Evolutionary conservation across 2,113 vertebrate genomes (phyloP).

Genomic region (Neotoma lepida): DNA sequence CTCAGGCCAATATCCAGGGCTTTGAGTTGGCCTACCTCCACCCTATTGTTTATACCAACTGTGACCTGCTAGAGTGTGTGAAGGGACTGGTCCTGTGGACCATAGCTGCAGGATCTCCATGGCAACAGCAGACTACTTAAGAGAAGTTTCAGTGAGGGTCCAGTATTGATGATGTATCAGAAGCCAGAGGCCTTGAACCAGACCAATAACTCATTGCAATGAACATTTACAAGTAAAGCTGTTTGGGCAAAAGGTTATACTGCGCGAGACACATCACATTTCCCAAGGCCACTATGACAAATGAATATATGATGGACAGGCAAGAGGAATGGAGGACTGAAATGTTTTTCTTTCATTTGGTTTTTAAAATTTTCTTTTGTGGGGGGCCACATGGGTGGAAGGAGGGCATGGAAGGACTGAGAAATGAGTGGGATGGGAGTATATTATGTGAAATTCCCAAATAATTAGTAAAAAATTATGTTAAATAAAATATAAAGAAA

Average conservation of each 20-base stretch:
- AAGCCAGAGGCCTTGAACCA: background rate
- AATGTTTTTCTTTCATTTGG: too few species aligned
- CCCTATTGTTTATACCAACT: background rate
- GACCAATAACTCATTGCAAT: background rate
- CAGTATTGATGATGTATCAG: background rate
- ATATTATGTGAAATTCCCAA: too few species aligned
- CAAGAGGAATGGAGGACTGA: too few species aligned
- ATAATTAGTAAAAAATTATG: too few species aligned
- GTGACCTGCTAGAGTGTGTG: background rate
- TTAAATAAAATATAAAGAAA: background rate
- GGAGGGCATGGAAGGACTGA: too few species aligned
- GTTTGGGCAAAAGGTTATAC: background rate
- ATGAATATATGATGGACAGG: too few species aligned
- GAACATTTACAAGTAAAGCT: background rate
- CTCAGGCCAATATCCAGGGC: background rate
- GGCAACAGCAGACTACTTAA: background rate
- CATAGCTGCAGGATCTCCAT: background rate
- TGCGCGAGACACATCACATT: fast-evolving
- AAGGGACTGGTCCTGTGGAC: background rate
- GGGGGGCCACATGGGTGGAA: too few species aligned
- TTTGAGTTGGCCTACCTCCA: background rate
- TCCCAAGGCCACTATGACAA: too few species aligned
- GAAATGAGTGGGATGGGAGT: too few species aligned
- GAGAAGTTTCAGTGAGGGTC: background rate
- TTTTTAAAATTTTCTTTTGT: too few species aligned